phyloP scores from a whole-genome alignment of 2,888 invertebrate species.

The Elaeidobius kamerunicus region DNA sequence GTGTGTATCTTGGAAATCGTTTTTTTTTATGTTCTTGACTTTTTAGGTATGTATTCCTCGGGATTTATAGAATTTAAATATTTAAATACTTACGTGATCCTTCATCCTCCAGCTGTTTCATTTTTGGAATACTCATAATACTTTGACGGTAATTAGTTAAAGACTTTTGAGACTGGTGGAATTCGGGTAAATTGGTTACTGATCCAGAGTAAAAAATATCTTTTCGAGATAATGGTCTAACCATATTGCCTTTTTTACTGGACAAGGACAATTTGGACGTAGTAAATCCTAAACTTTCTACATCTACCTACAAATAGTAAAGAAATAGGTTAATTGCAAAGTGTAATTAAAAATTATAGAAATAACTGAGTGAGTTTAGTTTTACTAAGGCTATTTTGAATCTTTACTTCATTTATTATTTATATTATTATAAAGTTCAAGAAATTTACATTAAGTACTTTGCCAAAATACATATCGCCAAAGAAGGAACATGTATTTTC shows the following conservation, averaged over 20 bases:
- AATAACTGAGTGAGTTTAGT: too few relatives aligned
- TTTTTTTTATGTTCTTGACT: too few relatives aligned
- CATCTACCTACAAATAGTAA: slow-evolving; percentile 52
- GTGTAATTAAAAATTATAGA: not conserved
- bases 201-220: slow-evolving; percentile 98
- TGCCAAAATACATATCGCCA: too few relatives aligned
- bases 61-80: not conserved
- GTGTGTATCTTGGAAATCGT: too few relatives aligned
- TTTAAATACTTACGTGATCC: slow-evolving; percentile 59
- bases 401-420: too few relatives aligned
- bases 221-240: slow-evolving; percentile 87
- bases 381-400: too few relatives aligned
- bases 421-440: too few relatives aligned
- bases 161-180: slow-evolving; percentile 88
- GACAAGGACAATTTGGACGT: slow-evolving; percentile 61
- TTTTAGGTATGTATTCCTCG: slow-evolving; percentile 5
- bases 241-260: slow-evolving; percentile 63
- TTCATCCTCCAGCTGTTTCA: slow-evolving; percentile 55
- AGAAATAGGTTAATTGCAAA: not conserved
- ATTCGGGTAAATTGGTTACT: slow-evolving; percentile 89
- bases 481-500: too few relatives aligned
- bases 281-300: slow-evolving; percentile 66
- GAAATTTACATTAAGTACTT: too few relatives aligned
- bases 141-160: slow-evolving; percentile 88
- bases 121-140: slow-evolving; percentile 80